These are phyloP conservation scores for Pseudochirops corinnae DNA, from an alignment of 2,797 vertebrate species.

Conservation along the genomic window DNA sequence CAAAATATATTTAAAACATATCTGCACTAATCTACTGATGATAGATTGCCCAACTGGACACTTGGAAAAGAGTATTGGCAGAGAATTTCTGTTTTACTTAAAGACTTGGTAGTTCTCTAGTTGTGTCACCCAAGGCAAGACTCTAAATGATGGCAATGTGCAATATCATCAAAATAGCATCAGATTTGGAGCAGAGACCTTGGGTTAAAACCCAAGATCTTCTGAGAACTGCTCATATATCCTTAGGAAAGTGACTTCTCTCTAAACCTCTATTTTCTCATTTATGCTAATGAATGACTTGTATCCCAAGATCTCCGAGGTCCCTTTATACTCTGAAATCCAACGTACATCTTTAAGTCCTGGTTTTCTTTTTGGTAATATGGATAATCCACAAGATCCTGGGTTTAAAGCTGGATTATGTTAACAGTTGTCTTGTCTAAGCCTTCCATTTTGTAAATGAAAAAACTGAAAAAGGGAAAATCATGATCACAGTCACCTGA, in stretches of 20 bases:
- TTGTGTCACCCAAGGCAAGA: background rate
- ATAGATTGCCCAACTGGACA: background rate
- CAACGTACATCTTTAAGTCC: background rate
- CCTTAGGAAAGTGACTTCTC: background rate
- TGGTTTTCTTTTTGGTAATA: background rate
- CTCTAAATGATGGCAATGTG: background rate
- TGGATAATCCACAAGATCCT: background rate
- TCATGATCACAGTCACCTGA: background rate
- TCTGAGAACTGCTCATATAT: background rate
- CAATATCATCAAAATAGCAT: background rate
- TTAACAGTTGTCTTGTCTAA: background rate
- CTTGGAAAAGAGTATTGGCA: background rate
- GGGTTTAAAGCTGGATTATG: background rate
- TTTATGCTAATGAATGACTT: background rate
- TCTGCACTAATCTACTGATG: background rate
- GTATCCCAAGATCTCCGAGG: background rate
- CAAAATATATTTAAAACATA: background rate
- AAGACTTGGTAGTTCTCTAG: background rate
- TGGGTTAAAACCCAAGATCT: background rate
- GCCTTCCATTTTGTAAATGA: background rate
- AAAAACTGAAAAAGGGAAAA: background rate
- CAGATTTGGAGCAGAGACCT: background rate
- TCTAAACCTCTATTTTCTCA: conserved; percentile 16
- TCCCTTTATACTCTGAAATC: background rate
- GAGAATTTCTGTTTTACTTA: conserved; percentile 35